Percentiles rank a stretch among this genome's conserved stretches.
These are phyloP conservation scores for Talpa occidentalis DNA, from an alignment of 2,113 vertebrate genomes.

Conservation along the genomic window DNA sequence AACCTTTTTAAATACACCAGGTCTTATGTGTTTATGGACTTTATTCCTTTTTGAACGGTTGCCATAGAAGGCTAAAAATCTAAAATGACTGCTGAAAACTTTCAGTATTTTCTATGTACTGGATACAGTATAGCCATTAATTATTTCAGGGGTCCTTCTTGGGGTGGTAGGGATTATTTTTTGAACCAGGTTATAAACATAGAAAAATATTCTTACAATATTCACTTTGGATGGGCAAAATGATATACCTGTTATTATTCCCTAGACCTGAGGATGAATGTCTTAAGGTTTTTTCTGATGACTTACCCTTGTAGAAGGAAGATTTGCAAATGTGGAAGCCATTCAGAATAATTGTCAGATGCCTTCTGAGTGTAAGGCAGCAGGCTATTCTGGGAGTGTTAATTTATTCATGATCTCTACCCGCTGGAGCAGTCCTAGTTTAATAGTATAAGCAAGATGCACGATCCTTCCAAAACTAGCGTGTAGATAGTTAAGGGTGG, in stretches of 20 bases:
- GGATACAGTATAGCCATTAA: background rate
- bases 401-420: background rate
- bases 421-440: background rate
- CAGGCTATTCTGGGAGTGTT: background rate
- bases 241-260: background rate
- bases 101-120: conserved; percentile 7
- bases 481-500: background rate
- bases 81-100: conserved; percentile 19
- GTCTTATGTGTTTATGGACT: background rate
- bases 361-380: background rate
- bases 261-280: background rate
- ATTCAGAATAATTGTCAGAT: background rate
- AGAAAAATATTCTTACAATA: background rate
- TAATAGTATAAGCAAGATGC: background rate
- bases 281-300: background rate
- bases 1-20: background rate
- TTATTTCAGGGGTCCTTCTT: background rate
- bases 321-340: conserved; percentile 29
- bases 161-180: background rate
- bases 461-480: background rate
- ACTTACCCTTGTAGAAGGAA: conserved; percentile 11
- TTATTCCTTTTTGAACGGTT: conserved; percentile 44
- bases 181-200: background rate
- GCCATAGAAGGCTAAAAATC: background rate
- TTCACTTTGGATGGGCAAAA: conserved; percentile 10